phyloP scores from a whole-genome alignment of 2,888 invertebrate species.

The Dicyrtomina minuta region DNA sequence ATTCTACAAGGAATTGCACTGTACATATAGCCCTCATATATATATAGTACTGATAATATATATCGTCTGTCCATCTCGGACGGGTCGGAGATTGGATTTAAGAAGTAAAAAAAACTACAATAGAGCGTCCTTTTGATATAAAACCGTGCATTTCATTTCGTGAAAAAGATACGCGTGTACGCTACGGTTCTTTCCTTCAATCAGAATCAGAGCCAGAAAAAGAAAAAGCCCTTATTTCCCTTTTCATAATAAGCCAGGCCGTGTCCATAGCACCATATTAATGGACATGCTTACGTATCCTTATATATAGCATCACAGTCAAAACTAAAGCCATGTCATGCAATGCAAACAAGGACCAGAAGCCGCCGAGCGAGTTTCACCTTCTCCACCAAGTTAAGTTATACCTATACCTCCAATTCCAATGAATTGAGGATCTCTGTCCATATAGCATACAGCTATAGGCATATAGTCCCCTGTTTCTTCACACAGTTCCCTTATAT shows the following conservation, averaged over 20 bases:
- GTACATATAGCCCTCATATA: neutral
- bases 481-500: no score
- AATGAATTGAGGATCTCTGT: no score
- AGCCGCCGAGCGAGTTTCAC: constrained; percentile 25
- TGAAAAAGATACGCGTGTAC: constrained; percentile 10
- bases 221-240: neutral
- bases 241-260: neutral
- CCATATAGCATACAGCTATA: no score
- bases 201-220: constrained; percentile 5
- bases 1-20: neutral
- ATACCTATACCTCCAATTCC: no score
- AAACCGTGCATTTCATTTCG: constrained; percentile 21
- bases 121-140: constrained; percentile 28
- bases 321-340: neutral
- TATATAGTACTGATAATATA: neutral
- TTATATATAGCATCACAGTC: neutral
- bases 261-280: neutral
- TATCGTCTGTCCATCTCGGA: no score
- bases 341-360: constrained; percentile 12
- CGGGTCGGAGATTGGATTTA: neutral
- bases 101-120: constrained; percentile 15
- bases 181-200: constrained; percentile 26
- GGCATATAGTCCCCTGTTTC: no score
- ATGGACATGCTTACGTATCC: no score
- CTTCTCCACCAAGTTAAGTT: neutral